Evolutionary conservation across 2,797 vertebrate genomes (phyloP).

Genomic region (Lagothrix lagotricha): DNA sequence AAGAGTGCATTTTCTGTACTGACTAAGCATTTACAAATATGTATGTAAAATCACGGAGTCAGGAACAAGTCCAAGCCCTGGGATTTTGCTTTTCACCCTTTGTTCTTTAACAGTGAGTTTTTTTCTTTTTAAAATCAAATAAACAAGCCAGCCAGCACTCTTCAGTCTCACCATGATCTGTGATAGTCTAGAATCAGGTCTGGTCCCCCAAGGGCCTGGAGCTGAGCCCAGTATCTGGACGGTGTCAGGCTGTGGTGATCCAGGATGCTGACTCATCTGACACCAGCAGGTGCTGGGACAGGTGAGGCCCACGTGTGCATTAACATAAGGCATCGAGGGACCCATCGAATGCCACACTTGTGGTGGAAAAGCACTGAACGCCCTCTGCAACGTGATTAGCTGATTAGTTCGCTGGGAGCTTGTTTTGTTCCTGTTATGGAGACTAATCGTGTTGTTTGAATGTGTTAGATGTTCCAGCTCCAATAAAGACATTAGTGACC

Average conservation of each 20-base stretch:
- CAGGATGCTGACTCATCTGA: background rate
- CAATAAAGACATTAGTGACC: background rate
- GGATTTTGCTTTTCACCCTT: background rate
- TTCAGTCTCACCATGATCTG: background rate
- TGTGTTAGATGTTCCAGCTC: background rate
- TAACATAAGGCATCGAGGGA: background rate
- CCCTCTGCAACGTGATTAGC: background rate
- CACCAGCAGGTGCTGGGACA: constrained; percentile 17
- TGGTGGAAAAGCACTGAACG: background rate
- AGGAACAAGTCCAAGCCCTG: background rate
- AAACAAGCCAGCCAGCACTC: background rate
- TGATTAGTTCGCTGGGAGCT: background rate
- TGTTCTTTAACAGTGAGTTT: background rate
- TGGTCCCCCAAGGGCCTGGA: background rate
- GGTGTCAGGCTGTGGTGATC: background rate
- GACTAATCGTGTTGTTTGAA: background rate
- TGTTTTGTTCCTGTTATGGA: background rate
- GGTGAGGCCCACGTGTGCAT: background rate
- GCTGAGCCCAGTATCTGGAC: background rate
- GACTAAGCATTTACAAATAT: constrained; percentile 23
- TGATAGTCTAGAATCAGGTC: background rate
- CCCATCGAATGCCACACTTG: background rate
- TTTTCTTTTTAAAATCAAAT: background rate
- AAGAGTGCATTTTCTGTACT: background rate
- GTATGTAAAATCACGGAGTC: constrained; percentile 18